phyloP scores from a whole-genome alignment of 2,797 vertebrate species.

The Cossypha niveicapilla region DNA sequence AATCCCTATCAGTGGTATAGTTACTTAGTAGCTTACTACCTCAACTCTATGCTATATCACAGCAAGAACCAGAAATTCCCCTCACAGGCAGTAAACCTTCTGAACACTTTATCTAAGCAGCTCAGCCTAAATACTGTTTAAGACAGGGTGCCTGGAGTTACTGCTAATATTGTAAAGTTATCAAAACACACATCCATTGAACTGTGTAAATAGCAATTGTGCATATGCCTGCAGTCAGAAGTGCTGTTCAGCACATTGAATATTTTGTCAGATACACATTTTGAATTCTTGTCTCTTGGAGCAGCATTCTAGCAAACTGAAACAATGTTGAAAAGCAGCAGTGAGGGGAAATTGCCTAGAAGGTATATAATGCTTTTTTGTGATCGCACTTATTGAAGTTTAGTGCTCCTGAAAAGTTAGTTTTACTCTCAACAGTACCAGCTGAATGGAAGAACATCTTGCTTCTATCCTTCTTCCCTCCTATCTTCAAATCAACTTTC shows the following conservation, averaged over 20 bases:
- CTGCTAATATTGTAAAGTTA: not conserved
- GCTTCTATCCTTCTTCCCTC: not conserved
- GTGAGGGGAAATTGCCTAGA: not conserved
- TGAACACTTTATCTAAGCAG: not conserved
- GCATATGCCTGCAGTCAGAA: not conserved
- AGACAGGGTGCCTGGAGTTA: not conserved
- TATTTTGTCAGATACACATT: not conserved
- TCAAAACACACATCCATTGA: not conserved
- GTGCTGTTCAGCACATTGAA: not conserved
- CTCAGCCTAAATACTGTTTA: not conserved
- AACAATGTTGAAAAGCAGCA: accelerated
- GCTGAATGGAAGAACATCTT: not conserved
- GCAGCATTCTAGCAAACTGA: not conserved
- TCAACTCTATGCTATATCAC: not conserved
- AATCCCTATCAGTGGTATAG: not conserved
- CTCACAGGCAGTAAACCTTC: not conserved
- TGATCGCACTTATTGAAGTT: not conserved
- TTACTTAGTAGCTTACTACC: not conserved
- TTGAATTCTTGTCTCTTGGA: not conserved
- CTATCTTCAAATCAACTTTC: not conserved
- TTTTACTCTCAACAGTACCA: not conserved
- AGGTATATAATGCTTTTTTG: not conserved
- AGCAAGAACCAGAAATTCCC: not conserved
- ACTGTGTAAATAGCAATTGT: not conserved
- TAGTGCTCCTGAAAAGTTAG: not conserved